Evolutionary conservation across 2,888 invertebrate species (phyloP), one percentile per base, ranked within the genome.

Genomic region (Eupeodes luniger): DNA sequence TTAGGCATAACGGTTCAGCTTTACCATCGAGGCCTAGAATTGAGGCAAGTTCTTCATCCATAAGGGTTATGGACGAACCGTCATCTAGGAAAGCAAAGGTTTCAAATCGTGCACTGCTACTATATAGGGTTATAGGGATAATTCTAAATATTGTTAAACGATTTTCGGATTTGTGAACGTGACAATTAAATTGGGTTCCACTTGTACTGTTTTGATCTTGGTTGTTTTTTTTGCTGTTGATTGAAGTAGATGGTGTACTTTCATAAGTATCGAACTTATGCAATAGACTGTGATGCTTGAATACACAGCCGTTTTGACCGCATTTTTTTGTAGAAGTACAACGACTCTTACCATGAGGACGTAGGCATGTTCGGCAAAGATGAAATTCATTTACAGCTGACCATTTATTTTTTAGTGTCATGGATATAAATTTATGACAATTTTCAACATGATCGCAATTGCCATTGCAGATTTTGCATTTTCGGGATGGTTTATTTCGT

Each of bases 31-130:
- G 55, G 12, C 77, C 74, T 2, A 89, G 59, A 36, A 80, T 61
- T 0, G 36, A 53, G 11, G 80, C 40, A 16, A 89, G 77, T 34
- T 80, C 81, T 84, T 86, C 84, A 40, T 90, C 89, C 59, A 89
- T 89, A 7, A 90, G 53, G 34, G 88, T 89, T 51, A 89, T 57
- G 27, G 88, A 89, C 4, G 90, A 90, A 49, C 88, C 84, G 2
- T 90, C 89, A 70, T 85, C 84, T 64, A 90, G 74, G 70, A 90
- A 88, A 5, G 86, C 89, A 36, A 72, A 90, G 12, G 86, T 90
- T 53, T 89, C 47, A 49, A 89, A 10, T 61, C 66, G 36, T 6
- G 34, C 84, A 6, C 55, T 70, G 7, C n/a, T 79, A 11, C 80
- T 81, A 16, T 90, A 78, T 59, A 89, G 69, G 1, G 81, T 72